Evolutionary conservation across 2,113 vertebrate genomes (phyloP).

Genomic region (Nothobranchius furzeri): DNA sequence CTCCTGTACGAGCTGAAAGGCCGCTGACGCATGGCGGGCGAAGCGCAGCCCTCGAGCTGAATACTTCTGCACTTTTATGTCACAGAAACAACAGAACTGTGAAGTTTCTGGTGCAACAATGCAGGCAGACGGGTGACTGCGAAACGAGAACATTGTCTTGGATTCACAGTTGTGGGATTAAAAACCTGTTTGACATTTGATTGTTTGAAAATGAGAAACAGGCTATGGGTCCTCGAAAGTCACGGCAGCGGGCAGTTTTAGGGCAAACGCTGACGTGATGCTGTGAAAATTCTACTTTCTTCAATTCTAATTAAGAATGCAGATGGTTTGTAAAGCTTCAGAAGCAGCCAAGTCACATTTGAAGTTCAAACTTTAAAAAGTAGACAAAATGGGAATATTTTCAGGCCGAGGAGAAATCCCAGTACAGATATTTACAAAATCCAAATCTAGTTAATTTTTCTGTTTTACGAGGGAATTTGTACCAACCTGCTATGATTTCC

Average conservation of each 20-base stretch:
- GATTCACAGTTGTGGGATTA: slow-evolving; percentile 11
- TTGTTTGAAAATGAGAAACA: slow-evolving; percentile 58
- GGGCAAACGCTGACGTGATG: slow-evolving; percentile 46
- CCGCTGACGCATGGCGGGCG: slow-evolving; percentile 60
- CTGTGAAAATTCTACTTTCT: slow-evolving; percentile 20
- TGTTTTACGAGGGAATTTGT: neutral
- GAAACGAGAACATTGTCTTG: slow-evolving; percentile 41
- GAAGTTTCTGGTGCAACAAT: slow-evolving; percentile 30
- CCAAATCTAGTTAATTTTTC: neutral
- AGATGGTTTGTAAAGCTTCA: neutral
- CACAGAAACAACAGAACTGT: slow-evolving; percentile 42
- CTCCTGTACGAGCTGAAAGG: slow-evolving; percentile 46
- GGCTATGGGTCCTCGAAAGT: slow-evolving; percentile 42
- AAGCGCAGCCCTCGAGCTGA: slow-evolving; percentile 27
- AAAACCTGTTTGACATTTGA: slow-evolving; percentile 55
- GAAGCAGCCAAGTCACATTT: too few relatives aligned
- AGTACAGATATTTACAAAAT: slow-evolving; percentile 2
- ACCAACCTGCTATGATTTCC: slow-evolving; percentile 95
- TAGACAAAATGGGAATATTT: slow-evolving; percentile 7
- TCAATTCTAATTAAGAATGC: too few relatives aligned
- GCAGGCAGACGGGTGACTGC: slow-evolving; percentile 34
- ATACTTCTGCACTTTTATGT: slow-evolving; percentile 41
- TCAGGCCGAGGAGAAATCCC: slow-evolving; percentile 21
- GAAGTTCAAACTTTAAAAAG: neutral
- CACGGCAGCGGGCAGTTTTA: slow-evolving; percentile 42